Conservation (phyloP, 2,797 vertebrate genomes). For the Nyctibius grandis region DNA sequence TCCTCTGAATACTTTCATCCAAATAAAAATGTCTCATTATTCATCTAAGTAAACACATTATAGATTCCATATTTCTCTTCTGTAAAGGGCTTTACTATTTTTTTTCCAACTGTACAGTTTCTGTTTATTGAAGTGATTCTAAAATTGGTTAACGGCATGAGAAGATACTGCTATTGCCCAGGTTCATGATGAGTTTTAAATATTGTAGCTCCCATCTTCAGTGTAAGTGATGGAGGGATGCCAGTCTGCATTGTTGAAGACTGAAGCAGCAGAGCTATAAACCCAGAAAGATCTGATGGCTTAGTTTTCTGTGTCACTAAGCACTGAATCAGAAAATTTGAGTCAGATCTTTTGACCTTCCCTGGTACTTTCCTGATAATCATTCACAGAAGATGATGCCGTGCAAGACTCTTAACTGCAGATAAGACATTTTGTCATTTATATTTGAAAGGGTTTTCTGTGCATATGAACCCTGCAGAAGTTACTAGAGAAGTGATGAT, state of each 20-base stretch:
- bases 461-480: not conserved
- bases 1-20: not conserved
- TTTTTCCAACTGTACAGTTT: not conserved
- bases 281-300: not conserved
- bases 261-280: not conserved
- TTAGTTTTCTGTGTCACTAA: not conserved
- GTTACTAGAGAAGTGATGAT: not conserved
- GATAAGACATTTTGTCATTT: not conserved
- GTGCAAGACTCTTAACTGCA: not conserved
- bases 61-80: not conserved
- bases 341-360: conserved; percentile 2
- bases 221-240: not conserved
- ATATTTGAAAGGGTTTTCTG: not conserved
- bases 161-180: not conserved
- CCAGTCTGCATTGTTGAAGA: not conserved
- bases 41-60: not conserved
- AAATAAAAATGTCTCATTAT: not conserved
- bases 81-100: not conserved
- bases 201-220: not conserved
- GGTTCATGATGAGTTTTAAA: not conserved
- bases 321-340: not conserved
- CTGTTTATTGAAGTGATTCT: not conserved
- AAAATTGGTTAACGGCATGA: not conserved
- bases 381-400: not conserved
- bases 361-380: conserved; percentile 1